Evolutionary conservation across 2,888 invertebrate species (phyloP), one percentile per base, ranked within the genome.

Genomic region (Teleogryllus oceanicus): DNA sequence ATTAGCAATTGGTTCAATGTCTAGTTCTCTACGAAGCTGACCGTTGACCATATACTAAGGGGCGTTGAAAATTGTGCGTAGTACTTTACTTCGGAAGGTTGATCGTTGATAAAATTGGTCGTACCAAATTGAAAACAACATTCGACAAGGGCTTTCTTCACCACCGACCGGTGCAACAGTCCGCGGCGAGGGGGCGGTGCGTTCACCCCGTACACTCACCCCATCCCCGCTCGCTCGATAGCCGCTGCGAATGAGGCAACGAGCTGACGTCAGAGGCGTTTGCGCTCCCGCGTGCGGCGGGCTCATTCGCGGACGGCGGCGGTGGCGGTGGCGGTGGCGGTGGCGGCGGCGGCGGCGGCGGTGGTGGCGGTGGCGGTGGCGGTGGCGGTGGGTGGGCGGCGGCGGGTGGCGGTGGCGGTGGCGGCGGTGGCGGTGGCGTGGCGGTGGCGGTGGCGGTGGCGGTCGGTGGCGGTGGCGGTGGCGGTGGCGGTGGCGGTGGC

Each of bases 251-350:
- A 62, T 13, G 62, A 4, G 62, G 62, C 62, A 62, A 18, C n/a
- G 62, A 62, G 62, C 62, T 62, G 62, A 62, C 62, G 62, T 62
- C 62, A 62, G 62, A 62, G n/a, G 62, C 62, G 62, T 18, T 13
- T 2, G 13, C 13, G 62, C 13, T 2, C 62, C 16, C 62, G 62
- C 62, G 62, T 62, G 62, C 62, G 62, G n/a, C 62, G 62, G n/a
- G 62, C 62, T 11, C 62, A 62, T 62, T 62, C 62, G 62, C 62
- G 62, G n/a, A 5, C 4, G 62, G n/a, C 1, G 62, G n/a, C 13
- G 13, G 62, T 11, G n/a, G 62, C 62, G 3, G 62, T 4, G 12
- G 62, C 62, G 12, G 62, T 4, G 62, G 18, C 62, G 62, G 18
- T 4, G 12, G n/a, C n/a, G n/a, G 62, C 62, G 62, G n/a, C 62